Percentiles rank a stretch among this genome's conserved stretches.
Conservation (phyloP, 2,797 vertebrate genomes). For the Tenualosa thibaudeaui region DNA sequence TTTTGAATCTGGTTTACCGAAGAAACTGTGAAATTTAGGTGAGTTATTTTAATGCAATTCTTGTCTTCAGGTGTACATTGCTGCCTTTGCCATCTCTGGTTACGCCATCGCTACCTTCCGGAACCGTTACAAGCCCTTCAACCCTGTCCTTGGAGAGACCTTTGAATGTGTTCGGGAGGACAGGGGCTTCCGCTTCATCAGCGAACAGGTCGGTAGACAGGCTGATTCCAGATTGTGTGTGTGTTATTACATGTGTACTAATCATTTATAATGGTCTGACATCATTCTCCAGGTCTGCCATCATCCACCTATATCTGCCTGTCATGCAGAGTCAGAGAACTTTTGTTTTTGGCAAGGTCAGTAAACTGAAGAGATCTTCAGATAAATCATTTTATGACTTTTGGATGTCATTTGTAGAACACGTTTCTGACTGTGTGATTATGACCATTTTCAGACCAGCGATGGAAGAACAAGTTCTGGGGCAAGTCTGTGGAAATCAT, state of each 20-base stretch:
- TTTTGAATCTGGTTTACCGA: too few species aligned
- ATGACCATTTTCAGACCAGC: constrained; percentile 77
- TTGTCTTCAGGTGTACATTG: constrained; percentile 80
- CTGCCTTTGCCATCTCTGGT: constrained; percentile 90
- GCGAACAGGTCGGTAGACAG: constrained; percentile 81
- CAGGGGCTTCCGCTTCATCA: constrained; percentile 83
- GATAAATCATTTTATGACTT: background rate
- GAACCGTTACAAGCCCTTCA: constrained; percentile 91
- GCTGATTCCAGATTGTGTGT: background rate
- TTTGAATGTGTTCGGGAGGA: constrained; percentile 87
- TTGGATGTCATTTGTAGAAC: background rate
- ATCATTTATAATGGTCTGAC: background rate
- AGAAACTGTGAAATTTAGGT: too few species aligned
- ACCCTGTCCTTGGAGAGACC: constrained; percentile 92
- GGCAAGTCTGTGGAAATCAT: constrained; percentile 94
- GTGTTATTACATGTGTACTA: background rate
- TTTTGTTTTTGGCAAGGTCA: constrained; percentile 94
- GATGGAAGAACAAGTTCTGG: constrained; percentile 98
- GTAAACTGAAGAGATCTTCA: background rate
- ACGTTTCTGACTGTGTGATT: constrained; percentile 12
- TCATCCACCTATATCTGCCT: constrained; percentile 91
- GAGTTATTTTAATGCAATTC: background rate
- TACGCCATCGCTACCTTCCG: constrained; percentile 87
- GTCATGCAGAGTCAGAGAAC: constrained; percentile 87
- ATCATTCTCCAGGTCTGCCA: constrained; percentile 82